Evolutionary conservation across 2,113 vertebrate genomes (phyloP).

Genomic region (Chaetura pelagica): DNA sequence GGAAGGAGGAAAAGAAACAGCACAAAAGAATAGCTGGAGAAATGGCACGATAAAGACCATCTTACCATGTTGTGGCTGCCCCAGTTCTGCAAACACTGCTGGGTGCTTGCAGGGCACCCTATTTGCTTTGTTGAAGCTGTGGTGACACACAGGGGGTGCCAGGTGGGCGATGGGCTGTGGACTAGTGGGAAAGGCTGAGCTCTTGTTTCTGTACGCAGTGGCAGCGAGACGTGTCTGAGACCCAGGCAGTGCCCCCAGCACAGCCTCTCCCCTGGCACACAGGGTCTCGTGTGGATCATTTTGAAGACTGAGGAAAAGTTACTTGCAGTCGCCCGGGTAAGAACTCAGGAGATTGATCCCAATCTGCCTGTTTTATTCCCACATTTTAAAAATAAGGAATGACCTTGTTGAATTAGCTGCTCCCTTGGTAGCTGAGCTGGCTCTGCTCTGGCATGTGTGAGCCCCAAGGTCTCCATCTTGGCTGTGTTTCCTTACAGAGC

Average conservation of each 20-base stretch:
- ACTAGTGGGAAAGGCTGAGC: neutral
- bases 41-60: neutral
- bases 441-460: neutral
- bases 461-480: neutral
- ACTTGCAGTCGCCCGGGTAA: neutral
- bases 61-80: neutral
- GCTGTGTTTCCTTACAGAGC: neutral
- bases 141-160: neutral
- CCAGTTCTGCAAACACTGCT: neutral
- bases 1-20: neutral
- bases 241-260: neutral
- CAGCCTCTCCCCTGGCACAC: neutral
- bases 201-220: neutral
- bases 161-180: fast-evolving
- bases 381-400: neutral
- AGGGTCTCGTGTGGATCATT: neutral
- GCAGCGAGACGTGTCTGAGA: neutral
- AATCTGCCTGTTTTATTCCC: neutral
- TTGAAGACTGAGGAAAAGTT: slow-evolving; percentile 55
- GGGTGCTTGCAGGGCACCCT: neutral
- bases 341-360: neutral
- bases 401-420: neutral
- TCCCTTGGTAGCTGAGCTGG: neutral
- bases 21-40: neutral
- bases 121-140: neutral